Evolutionary conservation across 2,797 vertebrate genomes (phyloP).

Genomic region (Dicrostonyx torquatus): DNA sequence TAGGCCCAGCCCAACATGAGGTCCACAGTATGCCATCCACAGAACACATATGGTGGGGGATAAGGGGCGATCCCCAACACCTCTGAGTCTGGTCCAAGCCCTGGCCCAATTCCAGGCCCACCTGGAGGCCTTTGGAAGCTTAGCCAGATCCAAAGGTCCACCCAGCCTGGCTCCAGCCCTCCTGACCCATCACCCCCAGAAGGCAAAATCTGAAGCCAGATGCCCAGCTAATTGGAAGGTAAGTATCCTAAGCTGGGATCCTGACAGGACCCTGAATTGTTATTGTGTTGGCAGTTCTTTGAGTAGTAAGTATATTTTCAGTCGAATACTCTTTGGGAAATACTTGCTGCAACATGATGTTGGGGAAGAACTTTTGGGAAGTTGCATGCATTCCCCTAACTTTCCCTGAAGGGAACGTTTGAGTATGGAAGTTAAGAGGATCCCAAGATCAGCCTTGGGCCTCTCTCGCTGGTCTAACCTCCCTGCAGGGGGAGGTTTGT

Average conservation of each 20-base stretch:
- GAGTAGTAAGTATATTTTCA: constrained; percentile 29
- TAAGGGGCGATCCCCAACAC: not conserved
- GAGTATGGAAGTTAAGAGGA: not conserved
- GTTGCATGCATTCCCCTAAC: not conserved
- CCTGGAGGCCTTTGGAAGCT: not conserved
- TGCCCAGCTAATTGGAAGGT: not conserved
- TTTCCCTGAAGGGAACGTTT: not conserved
- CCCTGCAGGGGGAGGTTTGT: not conserved
- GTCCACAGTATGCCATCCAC: not conserved
- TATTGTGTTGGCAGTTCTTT: constrained; percentile 37
- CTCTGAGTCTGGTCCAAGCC: not conserved
- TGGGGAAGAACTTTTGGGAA: constrained; percentile 6
- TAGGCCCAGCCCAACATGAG: not conserved
- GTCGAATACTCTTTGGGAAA: constrained; percentile 33
- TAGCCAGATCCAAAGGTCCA: not conserved
- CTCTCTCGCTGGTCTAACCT: not conserved
- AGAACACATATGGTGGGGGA: not conserved
- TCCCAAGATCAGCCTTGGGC: not conserved
- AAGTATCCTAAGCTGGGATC: not conserved
- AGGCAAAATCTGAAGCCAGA: not conserved
- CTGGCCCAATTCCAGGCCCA: not conserved
- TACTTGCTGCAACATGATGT: not conserved
- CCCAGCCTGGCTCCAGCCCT: not conserved
- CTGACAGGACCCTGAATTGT: not conserved
- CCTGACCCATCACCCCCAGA: not conserved